Percentiles rank a stretch among this genome's conserved stretches.
These are phyloP conservation scores for Clarias laeviceps DNA, from an alignment of 2,797 vertebrate genomes.

Conservation along the genomic window DNA sequence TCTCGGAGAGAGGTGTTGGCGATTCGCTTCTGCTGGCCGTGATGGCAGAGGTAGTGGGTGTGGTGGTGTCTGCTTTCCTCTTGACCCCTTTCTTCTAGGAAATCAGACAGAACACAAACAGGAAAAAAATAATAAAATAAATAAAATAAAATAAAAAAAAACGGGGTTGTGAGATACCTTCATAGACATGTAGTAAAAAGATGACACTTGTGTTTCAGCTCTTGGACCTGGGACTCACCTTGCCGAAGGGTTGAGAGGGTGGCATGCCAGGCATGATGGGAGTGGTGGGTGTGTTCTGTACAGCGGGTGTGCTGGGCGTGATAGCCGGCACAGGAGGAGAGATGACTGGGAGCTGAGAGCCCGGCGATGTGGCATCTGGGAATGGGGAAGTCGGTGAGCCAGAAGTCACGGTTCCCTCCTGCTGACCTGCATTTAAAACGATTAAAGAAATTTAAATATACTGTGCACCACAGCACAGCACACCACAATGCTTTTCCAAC, in stretches of 20 bases:
- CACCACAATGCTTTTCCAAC: neutral
- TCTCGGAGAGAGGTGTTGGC: constrained; percentile 72
- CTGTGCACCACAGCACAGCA: neutral
- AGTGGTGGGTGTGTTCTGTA: constrained; percentile 70
- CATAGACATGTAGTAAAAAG: neutral
- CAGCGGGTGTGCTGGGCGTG: constrained; percentile 71
- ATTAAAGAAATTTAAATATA: neutral
- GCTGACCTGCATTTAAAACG: constrained; percentile 60
- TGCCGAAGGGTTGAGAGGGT: constrained; percentile 76
- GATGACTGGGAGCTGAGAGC: constrained; percentile 78
- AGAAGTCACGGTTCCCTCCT: constrained; percentile 76
- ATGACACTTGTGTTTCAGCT: neutral
- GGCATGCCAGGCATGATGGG: constrained; percentile 77
- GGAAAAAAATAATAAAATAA: neutral
- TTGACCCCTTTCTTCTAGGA: constrained; percentile 86
- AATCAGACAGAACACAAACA: neutral
- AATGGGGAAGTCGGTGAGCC: constrained; percentile 76
- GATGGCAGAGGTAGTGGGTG: constrained; percentile 81
- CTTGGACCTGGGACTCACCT: constrained; percentile 74
- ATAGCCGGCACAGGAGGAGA: constrained; percentile 77
- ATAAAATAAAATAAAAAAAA: neutral
- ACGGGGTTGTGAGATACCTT: constrained; percentile 7
- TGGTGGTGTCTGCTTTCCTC: constrained; percentile 82
- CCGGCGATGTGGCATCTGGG: constrained; percentile 73
- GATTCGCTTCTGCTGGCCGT: constrained; percentile 76